Evolutionary conservation across 2,113 vertebrate species (phyloP).

Genomic region (Pseudorectes ferrugineus): DNA sequence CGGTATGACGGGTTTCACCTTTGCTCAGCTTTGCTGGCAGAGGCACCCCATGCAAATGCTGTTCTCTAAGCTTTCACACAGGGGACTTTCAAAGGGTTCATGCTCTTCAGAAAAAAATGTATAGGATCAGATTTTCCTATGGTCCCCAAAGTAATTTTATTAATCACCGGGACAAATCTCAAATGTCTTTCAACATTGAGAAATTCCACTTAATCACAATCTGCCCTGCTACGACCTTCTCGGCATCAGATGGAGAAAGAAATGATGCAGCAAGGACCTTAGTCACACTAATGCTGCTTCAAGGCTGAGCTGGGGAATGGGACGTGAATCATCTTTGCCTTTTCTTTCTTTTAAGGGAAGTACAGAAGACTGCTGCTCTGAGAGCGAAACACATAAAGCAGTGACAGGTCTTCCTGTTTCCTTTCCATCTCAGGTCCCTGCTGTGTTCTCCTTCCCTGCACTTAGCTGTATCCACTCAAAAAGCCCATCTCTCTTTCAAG

Average conservation of each 20-base stretch:
- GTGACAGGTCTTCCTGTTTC: conserved; percentile 13
- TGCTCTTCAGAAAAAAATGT: not conserved
- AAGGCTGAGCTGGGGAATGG: not conserved
- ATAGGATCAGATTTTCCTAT: conserved; percentile 47
- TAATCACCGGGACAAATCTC: conserved; percentile 1
- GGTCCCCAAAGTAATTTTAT: conserved; percentile 28
- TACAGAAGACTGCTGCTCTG: not conserved
- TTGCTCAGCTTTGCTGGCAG: conserved; percentile 12
- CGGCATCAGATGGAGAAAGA: conserved; percentile 21
- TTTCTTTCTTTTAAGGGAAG: conserved; percentile 48
- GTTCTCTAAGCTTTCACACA: not conserved
- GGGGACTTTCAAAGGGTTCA: not conserved
- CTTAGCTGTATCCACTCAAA: not conserved
- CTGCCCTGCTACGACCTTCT: conserved; percentile 13
- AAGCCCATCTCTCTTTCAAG: not conserved
- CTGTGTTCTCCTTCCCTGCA: not conserved
- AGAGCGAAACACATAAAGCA: not conserved
- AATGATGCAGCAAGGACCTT: conserved; percentile 34
- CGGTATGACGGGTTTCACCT: not conserved
- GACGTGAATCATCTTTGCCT: conserved; percentile 56
- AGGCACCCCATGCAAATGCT: conserved; percentile 10
- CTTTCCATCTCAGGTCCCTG: not conserved
- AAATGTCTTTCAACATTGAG: conserved; percentile 12
- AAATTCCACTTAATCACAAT: conserved; percentile 61
- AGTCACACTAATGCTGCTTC: conserved; percentile 26